A percentile compares a stretch with the other conserved stretches of the same genome.
Evolutionary conservation across 2,888 invertebrate genomes (phyloP).

Genomic region (Geophilus truncorum): DNA sequence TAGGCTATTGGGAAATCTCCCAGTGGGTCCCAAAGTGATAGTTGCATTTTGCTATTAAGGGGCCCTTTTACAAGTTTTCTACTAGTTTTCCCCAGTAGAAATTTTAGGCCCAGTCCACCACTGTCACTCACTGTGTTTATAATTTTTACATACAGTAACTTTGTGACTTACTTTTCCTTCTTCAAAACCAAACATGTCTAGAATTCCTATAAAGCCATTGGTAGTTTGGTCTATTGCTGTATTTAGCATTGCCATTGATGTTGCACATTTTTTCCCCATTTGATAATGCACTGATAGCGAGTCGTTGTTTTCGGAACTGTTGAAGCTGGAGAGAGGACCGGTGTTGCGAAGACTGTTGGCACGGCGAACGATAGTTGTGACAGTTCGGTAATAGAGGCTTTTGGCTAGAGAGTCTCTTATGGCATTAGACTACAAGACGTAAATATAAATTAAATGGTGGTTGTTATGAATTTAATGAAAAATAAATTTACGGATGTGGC

Average conservation of each 20-base stretch:
- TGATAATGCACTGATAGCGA: constrained; percentile 84
- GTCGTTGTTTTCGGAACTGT: constrained; percentile 89
- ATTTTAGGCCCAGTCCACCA: too few relatives aligned
- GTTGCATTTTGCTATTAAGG: too few relatives aligned
- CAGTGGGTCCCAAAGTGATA: too few relatives aligned
- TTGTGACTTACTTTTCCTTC: constrained; percentile 64
- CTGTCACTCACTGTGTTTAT: too few relatives aligned
- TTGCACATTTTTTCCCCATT: constrained; percentile 64
- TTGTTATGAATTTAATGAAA: too few relatives aligned
- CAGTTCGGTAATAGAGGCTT: constrained; percentile 88
- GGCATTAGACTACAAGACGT: constrained; percentile 74
- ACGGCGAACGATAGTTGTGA: constrained; percentile 85
- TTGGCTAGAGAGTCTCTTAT: constrained; percentile 85
- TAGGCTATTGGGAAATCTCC: too few relatives aligned
- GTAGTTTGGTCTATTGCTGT: constrained; percentile 89
- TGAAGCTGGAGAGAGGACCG: constrained; percentile 69
- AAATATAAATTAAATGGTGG: too few relatives aligned
- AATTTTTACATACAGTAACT: not conserved
- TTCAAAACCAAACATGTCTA: constrained; percentile 96
- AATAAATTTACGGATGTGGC: too few relatives aligned
- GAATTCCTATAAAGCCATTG: constrained; percentile 89
- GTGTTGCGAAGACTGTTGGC: constrained; percentile 85
- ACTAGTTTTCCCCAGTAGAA: too few relatives aligned
- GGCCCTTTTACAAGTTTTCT: too few relatives aligned
- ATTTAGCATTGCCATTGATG: constrained; percentile 85